Evolutionary conservation across 2,113 vertebrate species (phyloP), one percentile per base, ranked within the genome.

Genomic region (Cepphus grylle): DNA sequence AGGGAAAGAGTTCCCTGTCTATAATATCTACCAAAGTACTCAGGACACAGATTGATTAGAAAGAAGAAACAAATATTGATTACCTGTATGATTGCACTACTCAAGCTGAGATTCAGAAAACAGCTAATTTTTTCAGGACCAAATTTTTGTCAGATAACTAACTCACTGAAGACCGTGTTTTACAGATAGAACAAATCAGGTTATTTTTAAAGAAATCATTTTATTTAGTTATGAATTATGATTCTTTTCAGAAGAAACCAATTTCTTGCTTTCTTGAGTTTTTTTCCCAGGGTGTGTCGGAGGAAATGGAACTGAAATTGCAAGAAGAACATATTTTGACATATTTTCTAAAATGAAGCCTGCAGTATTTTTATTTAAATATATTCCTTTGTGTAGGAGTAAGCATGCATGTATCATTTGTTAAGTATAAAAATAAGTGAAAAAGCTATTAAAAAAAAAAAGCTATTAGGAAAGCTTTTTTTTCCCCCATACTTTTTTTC

Each of bases 41-140:
- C 32, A 81, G 56, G 32, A 50, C 32, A 70, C 9, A 52, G 56
- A 86, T 58, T 94, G 82, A 90, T 86, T 81, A 62, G 38, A 70
- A 20, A 77, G 27, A 71, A 88, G 50, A 90, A 93, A 90, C 12
- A 90, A 43, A 77, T 90, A 94, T 83, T 90, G 81, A 92, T 88
- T 93, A 58, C 47, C 22, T 93, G 13, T 29, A 71, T 88, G 88
- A 88, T 74, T 82, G 40, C 30, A 36, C 23, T 58, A 72, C 45
- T 92, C 59, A 93, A 81, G 66, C 14, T 59, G 76, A 86, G 38
- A 92, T 90, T 90, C 79, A 74, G n/a, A 88, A 90, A 94, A 74
- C 42, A 65, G 10, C 11, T 71, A 69, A 61, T 80, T 65, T 91
- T 62, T 66, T 85, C 34, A 78, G 50, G 13, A 86, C 1, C 26